A percentile compares a stretch with the other conserved stretches of the same genome.
Evolutionary conservation across 1,140 invertebrate genomes (phyloP).

Genomic region (Plectrocnemia conspersa): DNA sequence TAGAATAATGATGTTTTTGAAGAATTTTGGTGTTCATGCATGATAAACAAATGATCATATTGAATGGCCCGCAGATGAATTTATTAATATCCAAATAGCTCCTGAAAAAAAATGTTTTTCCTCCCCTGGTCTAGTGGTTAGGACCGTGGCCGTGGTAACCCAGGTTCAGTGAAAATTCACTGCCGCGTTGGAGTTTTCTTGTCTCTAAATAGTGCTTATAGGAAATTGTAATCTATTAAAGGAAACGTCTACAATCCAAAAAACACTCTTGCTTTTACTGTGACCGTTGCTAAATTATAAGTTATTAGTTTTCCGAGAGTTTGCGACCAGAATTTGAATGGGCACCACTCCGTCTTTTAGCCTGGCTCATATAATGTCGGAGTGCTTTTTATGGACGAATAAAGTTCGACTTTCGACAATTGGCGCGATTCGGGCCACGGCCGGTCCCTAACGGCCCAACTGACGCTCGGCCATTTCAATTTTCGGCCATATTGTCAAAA

Average conservation of each 20-base stretch:
- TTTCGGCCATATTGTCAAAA: slow-evolving; percentile 23
- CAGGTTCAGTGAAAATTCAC: no score
- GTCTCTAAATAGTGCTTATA: no score
- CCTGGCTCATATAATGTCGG: slow-evolving; percentile 14
- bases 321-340: slow-evolving; percentile 10
- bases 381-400: slow-evolving; percentile 15
- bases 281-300: neutral
- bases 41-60: no score
- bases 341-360: slow-evolving; percentile 7
- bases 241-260: neutral
- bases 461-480: slow-evolving; percentile 21
- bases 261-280: neutral
- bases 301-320: slow-evolving; percentile 1
- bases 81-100: no score
- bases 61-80: no score
- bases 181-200: no score
- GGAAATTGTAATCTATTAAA: neutral
- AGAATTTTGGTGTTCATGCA: no score
- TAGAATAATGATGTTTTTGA: no score
- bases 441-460: slow-evolving; percentile 18
- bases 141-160: no score
- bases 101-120: no score
- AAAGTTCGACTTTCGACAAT: slow-evolving; percentile 27
- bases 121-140: no score
- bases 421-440: neutral